Percentiles rank a stretch among this genome's conserved stretches.
Evolutionary conservation across 2,888 invertebrate genomes (phyloP).

Genomic region (Augiades crinisus): DNA sequence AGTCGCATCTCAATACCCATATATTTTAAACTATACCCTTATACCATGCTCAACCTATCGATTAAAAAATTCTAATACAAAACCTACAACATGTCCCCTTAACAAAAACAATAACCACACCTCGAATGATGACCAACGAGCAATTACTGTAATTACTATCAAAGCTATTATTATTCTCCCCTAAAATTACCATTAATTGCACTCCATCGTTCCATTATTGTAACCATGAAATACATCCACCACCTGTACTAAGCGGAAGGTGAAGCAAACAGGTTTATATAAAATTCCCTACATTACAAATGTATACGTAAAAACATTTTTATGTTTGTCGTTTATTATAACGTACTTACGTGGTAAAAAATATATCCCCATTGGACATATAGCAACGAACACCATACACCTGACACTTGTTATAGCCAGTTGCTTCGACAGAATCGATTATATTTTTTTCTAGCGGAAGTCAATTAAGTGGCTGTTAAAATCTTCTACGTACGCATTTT

Average conservation of each 20-base stretch:
- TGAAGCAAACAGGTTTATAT: conserved; percentile 10
- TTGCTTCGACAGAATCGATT: conserved; percentile 34
- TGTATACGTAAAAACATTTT: conserved; percentile 14
- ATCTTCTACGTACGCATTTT: conserved; percentile 10
- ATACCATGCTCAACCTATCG: too few species aligned
- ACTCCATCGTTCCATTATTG: conserved; percentile 13
- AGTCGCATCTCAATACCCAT: too few species aligned
- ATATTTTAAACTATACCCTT: too few species aligned
- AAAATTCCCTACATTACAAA: conserved; percentile 6
- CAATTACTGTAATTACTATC: conserved; percentile 7
- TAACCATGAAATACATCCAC: background rate
- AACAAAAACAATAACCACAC: background rate
- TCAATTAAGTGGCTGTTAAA: conserved; percentile 29
- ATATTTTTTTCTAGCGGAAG: conserved; percentile 36
- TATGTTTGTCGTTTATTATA: conserved; percentile 14
- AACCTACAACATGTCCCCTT: background rate
- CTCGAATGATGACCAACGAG: background rate
- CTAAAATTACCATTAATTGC: conserved; percentile 14
- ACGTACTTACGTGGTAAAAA: conserved; percentile 14
- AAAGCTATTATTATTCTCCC: conserved; percentile 10
- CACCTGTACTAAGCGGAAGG: conserved; percentile 22
- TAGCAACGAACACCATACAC: conserved; percentile 16
- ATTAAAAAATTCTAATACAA: too few species aligned
- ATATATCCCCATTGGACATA: conserved; percentile 2
- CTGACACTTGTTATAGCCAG: conserved; percentile 28